phyloP scores from a whole-genome alignment of 2,113 vertebrate species.

The Rattus rattus region DNA sequence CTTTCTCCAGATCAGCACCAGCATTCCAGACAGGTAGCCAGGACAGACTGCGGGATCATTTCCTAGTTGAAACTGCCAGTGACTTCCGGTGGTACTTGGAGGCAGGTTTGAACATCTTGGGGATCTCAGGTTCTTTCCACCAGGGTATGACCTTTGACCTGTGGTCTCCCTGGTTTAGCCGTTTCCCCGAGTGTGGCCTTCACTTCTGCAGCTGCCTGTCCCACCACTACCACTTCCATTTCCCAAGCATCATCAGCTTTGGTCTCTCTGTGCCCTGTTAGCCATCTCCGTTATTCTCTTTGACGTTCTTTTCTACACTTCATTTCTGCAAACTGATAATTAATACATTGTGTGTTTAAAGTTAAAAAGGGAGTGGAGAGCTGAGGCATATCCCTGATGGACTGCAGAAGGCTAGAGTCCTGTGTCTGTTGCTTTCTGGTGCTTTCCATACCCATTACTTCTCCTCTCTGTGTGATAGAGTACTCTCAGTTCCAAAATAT shows the following conservation, averaged over 20 bases:
- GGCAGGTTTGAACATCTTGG: background rate
- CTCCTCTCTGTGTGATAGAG: background rate
- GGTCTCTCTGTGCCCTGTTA: background rate
- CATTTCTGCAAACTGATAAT: background rate
- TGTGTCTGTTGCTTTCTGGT: background rate
- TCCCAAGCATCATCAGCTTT: background rate
- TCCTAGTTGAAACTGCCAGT: background rate
- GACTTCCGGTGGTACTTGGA: background rate
- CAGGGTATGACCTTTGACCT: background rate
- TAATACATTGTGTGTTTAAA: background rate
- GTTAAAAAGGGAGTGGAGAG: background rate
- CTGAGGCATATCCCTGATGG: background rate
- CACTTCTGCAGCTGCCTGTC: background rate
- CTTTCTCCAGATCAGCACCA: background rate
- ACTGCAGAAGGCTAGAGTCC: background rate
- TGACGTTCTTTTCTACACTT: background rate
- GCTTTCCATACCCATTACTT: background rate
- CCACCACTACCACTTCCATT: background rate
- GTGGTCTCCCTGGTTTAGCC: background rate
- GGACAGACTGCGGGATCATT: background rate
- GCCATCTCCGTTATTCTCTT: background rate
- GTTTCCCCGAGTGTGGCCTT: background rate
- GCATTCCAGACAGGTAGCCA: background rate
- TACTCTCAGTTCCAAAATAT: background rate
- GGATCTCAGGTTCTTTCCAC: accelerated